Conservation (phyloP, 2,113 vertebrate genomes). For the Sceloporus undulatus region DNA sequence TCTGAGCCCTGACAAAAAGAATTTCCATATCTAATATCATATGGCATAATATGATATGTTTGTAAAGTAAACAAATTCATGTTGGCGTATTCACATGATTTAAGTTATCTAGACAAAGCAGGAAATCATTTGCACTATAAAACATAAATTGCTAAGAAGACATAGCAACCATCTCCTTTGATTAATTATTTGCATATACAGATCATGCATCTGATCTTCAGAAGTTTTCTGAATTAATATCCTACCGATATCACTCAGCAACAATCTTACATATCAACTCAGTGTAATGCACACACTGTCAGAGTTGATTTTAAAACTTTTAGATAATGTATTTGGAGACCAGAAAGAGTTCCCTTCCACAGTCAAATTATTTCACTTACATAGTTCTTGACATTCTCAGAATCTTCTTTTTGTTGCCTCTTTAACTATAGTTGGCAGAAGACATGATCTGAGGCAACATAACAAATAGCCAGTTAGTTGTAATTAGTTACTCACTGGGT, state of each 20-base stretch:
- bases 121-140: not conserved
- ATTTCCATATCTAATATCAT: not conserved
- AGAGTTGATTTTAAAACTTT: not conserved
- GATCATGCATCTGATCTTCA: not conserved
- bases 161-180: not conserved
- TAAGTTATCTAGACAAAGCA: not conserved
- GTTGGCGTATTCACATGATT: not conserved
- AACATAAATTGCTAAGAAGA: not conserved
- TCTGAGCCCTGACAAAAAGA: not conserved
- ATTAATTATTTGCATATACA: not conserved
- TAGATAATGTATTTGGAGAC: not conserved
- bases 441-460: not conserved
- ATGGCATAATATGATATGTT: not conserved
- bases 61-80: not conserved
- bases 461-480: not conserved
- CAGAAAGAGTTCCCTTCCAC: not conserved
- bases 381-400: not conserved
- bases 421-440: not conserved
- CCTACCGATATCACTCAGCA: not conserved
- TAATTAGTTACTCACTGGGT: slow-evolving; percentile 80
- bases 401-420: not conserved
- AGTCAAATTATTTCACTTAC: not conserved
- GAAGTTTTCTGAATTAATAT: not conserved
- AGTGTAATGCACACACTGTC: not conserved
- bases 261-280: not conserved